Evolutionary conservation across 2,797 vertebrate species (phyloP).

Genomic region (Sternotherus odoratus): DNA sequence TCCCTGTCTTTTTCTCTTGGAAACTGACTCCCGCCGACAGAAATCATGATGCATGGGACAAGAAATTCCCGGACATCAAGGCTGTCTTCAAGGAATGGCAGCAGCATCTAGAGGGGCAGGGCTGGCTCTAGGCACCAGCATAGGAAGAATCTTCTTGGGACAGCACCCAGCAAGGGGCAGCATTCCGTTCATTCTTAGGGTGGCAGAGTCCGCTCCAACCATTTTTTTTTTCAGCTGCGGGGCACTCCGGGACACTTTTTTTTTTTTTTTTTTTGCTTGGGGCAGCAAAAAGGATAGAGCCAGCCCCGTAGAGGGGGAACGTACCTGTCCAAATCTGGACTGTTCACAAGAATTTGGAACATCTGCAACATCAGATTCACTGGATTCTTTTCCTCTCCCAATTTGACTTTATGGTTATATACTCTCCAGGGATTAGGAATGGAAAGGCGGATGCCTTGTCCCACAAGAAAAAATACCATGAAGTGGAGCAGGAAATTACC

Average conservation of each 20-base stretch:
- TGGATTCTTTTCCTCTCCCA: not conserved
- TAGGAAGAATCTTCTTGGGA: too few relatives aligned
- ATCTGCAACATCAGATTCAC: not conserved
- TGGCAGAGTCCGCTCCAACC: too few relatives aligned
- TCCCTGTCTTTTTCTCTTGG: not conserved
- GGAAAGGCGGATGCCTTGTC: not conserved
- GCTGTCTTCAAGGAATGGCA: not conserved
- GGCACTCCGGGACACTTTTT: too few relatives aligned
- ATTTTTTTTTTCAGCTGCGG: too few relatives aligned
- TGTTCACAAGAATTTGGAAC: not conserved
- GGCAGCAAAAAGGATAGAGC: too few relatives aligned
- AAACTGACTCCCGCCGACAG: not conserved
- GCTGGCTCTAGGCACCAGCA: too few relatives aligned
- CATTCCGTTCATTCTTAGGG: too few relatives aligned
- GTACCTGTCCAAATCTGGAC: not conserved
- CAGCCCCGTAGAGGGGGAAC: not conserved
- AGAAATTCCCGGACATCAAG: not conserved
- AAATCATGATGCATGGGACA: not conserved
- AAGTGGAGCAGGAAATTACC: not conserved
- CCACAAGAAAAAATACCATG: not conserved
- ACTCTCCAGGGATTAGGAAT: not conserved
- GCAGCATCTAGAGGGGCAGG: too few relatives aligned
- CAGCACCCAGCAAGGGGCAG: too few relatives aligned
- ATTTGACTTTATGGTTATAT: not conserved
- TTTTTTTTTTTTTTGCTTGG: too few relatives aligned